phyloP scores from a whole-genome alignment of 2,113 vertebrate genomes.

The Sus scrofa region DNA sequence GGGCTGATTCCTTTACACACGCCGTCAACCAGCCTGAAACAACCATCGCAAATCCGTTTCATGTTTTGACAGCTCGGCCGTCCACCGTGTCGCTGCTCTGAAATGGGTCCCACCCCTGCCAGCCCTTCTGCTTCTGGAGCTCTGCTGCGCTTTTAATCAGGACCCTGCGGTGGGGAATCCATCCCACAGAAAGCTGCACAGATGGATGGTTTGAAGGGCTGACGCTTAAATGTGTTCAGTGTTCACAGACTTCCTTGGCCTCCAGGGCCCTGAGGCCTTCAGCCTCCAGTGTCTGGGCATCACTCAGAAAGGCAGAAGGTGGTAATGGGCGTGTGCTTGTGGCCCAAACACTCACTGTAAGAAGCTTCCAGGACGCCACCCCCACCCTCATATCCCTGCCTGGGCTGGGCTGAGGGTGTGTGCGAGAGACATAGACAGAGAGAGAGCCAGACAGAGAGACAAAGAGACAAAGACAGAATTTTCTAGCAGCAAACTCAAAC shows the following conservation, averaged over 20 bases:
- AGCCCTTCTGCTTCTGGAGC: background rate
- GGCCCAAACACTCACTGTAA: background rate
- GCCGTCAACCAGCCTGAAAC: background rate
- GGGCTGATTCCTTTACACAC: accelerated
- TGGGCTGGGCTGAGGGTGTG: background rate
- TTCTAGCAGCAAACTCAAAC: background rate
- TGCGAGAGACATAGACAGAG: background rate
- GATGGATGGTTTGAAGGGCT: no score
- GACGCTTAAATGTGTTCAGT: background rate
- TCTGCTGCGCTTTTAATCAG: background rate
- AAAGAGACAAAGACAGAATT: background rate
- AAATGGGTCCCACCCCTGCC: background rate
- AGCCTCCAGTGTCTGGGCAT: background rate
- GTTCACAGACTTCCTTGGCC: background rate
- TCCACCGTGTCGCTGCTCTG: background rate
- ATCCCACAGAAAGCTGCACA: accelerated
- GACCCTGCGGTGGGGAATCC: accelerated
- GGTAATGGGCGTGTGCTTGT: accelerated
- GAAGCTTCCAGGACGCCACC: background rate
- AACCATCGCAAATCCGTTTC: background rate
- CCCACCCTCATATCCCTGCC: no score
- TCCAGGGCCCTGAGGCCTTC: accelerated
- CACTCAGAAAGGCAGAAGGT: background rate
- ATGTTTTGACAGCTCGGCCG: background rate
- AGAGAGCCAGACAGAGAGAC: background rate